Base-by-base conservation (phyloP, 2,797 vertebrate genomes). In the Vultur gryphus region DNA sequence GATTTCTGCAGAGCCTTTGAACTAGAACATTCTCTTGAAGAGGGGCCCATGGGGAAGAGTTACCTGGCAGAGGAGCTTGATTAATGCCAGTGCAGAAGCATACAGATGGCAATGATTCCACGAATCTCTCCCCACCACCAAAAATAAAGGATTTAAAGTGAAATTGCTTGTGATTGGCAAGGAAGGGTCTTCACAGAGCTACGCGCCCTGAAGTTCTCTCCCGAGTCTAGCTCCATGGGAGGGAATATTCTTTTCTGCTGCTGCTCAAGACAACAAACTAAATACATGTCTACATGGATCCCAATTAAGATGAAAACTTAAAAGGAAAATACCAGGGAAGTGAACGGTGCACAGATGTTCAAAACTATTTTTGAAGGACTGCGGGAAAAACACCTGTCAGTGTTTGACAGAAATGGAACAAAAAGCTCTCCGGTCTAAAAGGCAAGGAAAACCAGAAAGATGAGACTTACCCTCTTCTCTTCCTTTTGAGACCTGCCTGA, bases 51-150 rank as follows among this genome's bases (percentile, higher is more conserved):
- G 4, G 88, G 86, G 67, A 87, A 24, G 64, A 46, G 67, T 6
- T 49, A 41, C 70, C 89, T 57, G 84, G 61, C 84, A 79, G 70
- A 93, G 86, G 33, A 80, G 54, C 87, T 78, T 9, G 0, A 16
- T 4, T 10, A 28, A 8, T 4, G 25, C 3, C 93, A 31, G 49
- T 2, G 49, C 64, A 65, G 84, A 21, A 65, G 52, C 39, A 10
- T 20, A 8, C 28, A 9, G 52, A 44, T 71, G 71, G 67, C 73
- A 57, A 1, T 1, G 37, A 19, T 9, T 9, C 29, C 77, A 23
- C 3, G 0, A 28, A 12, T 1, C 43, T 37, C 54, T 59, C 62
- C 33, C 8, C 13, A 2, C 2, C 23, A 24, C 17, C 12, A 1
- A 15, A 65, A 67, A 4, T 3, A 8, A 28, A 48, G 39, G 26